A percentile compares a stretch with the other conserved stretches of the same genome.
Evolutionary conservation across 2,888 invertebrate genomes (phyloP).

Genomic region (Balanococcus diminutus): DNA sequence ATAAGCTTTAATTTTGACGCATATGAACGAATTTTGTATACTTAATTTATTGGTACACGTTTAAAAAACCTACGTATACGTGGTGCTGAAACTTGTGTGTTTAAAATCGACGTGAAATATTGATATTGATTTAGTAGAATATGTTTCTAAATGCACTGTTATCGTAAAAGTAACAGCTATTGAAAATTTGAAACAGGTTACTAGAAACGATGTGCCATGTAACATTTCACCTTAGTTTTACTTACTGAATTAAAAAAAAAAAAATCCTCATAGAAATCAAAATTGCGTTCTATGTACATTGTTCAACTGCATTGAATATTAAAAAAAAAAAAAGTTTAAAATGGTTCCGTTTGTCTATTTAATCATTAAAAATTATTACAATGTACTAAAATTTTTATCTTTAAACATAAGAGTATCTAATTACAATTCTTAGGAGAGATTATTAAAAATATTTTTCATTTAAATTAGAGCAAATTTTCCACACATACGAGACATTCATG

Average conservation of each 20-base stretch:
- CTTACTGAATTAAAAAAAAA: background rate
- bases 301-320: background rate
- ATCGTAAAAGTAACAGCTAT: background rate
- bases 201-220: slow-evolving; percentile 18
- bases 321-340: background rate
- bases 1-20: background rate
- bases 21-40: background rate
- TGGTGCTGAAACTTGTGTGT: background rate
- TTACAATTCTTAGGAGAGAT: background rate
- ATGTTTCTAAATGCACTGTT: background rate
- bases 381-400: slow-evolving; percentile 11
- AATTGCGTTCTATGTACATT: too few species aligned
- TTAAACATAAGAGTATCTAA: background rate
- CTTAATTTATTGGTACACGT: background rate
- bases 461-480: background rate
- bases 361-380: background rate
- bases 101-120: slow-evolving; percentile 16
- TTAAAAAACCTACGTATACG: background rate
- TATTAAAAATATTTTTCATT: background rate
- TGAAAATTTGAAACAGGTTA: background rate
- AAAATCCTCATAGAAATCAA: too few species aligned
- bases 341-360: background rate
- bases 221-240: slow-evolving; percentile 12
- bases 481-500: too few species aligned
- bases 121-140: background rate